Base-by-base conservation (phyloP, 2,888 invertebrate species). In the Micropterix aruncella region DNA sequence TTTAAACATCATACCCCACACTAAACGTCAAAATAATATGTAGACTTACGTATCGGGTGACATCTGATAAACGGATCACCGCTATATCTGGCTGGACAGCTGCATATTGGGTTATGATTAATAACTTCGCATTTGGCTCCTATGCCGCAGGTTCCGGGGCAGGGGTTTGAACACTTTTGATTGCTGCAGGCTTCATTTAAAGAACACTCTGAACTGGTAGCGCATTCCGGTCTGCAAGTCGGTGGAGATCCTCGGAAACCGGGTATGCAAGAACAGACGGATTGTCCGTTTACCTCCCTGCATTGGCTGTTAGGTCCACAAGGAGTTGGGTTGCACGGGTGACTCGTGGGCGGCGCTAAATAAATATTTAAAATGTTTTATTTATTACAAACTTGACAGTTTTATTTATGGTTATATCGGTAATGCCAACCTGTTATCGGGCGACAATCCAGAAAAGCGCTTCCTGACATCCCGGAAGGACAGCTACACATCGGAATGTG, bases 21-120 rank as follows among this genome's bases (percentile, higher is more conserved):
- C n/a, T n/a, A n/a, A n/a, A n/a, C n/a, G n/a, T n/a, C n/a, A n/a
- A n/a, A 57, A 57, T 54, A 51, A 27, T 27, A 5, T 27, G 70
- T 68, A 50, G 5, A 64, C 16, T 68, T 73, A 78, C 82, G 76
- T 65, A 72, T 72, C 46, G 71, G 58, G 27, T 74, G 65, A 55
- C 86, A 86, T 61, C 76, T 73, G 16, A 68, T 65, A 54, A 84
- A 83, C 3, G 85, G 83, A 69, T 85, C 80, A 40, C 87, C 88
- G 40, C 79, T 79, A 52, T 70, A 75, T 42, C 78, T 79, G 42
- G 63, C 52, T 47, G 72, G 73, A 54, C 85, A 86, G 43, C 75
- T 75, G 56, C 81, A 80, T 37, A 80, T 80, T 4, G 86, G 82
- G 50, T 81, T 79, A 55, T 87, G 86, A 57, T 83, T 83, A 38